Evolutionary conservation across 2,113 vertebrate species (phyloP).

Genomic region (Cinclus mexicanus): DNA sequence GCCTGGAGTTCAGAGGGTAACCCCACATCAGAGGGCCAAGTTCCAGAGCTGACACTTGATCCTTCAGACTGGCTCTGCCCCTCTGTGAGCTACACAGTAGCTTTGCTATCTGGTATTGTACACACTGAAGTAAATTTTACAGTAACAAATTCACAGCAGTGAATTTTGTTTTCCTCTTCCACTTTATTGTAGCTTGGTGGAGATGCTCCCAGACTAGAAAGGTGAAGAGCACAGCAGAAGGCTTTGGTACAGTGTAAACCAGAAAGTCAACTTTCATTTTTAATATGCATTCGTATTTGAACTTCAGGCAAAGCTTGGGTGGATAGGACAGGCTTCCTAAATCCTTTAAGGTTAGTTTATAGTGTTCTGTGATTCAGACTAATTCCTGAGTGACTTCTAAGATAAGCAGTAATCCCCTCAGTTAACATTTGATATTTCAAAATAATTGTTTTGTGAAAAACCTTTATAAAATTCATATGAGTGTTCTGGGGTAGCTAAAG

Average conservation of each 20-base stretch:
- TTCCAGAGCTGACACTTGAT: rapidly evolving
- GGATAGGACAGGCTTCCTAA: background rate
- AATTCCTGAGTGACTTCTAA: background rate
- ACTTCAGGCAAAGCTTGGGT: background rate
- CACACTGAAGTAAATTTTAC: too few species aligned
- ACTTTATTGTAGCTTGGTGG: background rate
- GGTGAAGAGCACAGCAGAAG: background rate
- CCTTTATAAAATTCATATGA: background rate
- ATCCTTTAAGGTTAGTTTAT: background rate
- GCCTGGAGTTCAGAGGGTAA: background rate
- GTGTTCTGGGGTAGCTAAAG: background rate
- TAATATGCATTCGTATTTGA: background rate
- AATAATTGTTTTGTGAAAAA: background rate
- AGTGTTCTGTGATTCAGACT: background rate
- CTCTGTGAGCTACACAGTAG: background rate
- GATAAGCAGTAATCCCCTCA: background rate
- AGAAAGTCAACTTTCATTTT: background rate
- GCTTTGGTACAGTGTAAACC: background rate
- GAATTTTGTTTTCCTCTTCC: background rate
- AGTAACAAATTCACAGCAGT: background rate
- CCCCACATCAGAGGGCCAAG: rapidly evolving
- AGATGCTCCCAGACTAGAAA: background rate
- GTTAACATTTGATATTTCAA: background rate
- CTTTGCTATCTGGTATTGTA: background rate
- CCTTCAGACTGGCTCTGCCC: background rate